Conservation (phyloP, 2,888 invertebrate genomes). For the Himalopsyche japonica region DNA sequence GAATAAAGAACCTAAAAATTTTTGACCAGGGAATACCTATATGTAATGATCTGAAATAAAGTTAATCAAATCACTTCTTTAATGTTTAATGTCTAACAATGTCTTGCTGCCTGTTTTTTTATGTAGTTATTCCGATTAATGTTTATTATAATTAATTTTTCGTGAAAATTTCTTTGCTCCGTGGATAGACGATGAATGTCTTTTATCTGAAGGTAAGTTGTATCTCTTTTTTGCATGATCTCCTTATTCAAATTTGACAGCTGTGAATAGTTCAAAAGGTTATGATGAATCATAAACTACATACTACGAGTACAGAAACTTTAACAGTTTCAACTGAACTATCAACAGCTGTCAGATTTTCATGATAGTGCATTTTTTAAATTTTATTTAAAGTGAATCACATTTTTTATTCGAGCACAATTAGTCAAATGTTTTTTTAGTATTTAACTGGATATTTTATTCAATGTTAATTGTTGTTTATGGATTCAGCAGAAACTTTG, state of each 20-base stretch:
- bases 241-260: not conserved
- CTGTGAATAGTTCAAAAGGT: not conserved
- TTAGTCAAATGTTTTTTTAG: not conserved
- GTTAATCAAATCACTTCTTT: not conserved
- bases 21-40: too few species aligned
- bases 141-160: constrained; percentile 4
- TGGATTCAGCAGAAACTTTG: too few species aligned
- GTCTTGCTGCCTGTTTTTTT: not conserved
- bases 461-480: too few species aligned
- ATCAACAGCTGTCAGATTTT: not conserved
- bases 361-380: not conserved
- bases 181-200: constrained; percentile 25
- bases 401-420: not conserved
- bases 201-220: constrained; percentile 15
- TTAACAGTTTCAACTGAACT: too few species aligned
- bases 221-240: not conserved
- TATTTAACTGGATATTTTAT: too few species aligned
- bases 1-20: too few species aligned
- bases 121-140: constrained; percentile 4
- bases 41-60: too few species aligned
- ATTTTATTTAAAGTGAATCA: not conserved
- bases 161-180: constrained; percentile 7
- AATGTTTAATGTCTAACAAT: not conserved
- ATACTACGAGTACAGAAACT: too few species aligned
- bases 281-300: not conserved